Evolutionary conservation across 2,113 vertebrate species (phyloP).

Genomic region (Tychaedon coryphoeus): DNA sequence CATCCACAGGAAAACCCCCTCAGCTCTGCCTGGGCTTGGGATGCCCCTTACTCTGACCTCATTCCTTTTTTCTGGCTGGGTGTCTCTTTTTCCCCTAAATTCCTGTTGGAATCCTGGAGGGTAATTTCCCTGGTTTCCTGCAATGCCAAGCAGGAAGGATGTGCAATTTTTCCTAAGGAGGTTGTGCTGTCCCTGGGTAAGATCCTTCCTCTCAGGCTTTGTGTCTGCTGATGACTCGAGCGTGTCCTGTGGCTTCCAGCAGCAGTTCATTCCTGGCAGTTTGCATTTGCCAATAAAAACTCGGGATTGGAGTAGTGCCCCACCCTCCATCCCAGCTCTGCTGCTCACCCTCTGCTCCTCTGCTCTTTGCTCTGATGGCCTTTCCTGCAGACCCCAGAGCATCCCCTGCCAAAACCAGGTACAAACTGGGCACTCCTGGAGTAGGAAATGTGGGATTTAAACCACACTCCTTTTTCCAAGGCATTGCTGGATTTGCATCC

Average conservation of each 20-base stretch:
- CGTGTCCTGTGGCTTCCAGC: neutral
- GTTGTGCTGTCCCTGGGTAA: neutral
- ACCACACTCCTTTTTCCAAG: accelerated
- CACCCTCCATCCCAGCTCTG: slow-evolving; percentile 16
- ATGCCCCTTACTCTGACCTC: neutral
- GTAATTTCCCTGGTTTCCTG: neutral
- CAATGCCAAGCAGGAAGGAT: neutral
- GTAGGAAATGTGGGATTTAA: accelerated
- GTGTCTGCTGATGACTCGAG: slow-evolving; percentile 3
- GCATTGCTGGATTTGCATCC: neutral
- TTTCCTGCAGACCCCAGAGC: neutral
- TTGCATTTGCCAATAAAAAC: slow-evolving; percentile 24
- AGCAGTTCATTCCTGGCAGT: slow-evolving; percentile 33
- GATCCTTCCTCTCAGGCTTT: neutral
- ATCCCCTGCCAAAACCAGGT: neutral
- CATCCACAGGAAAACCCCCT: neutral
- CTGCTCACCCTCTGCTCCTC: neutral
- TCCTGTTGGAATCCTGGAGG: neutral
- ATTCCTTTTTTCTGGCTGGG: neutral
- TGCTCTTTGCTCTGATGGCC: neutral
- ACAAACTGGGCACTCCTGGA: accelerated
- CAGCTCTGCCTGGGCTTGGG: neutral
- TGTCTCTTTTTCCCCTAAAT: neutral
- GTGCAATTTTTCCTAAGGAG: neutral
- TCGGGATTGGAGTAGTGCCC: neutral